phyloP scores from a whole-genome alignment of 2,797 vertebrate species.

The Pachyuromys duprasi region DNA sequence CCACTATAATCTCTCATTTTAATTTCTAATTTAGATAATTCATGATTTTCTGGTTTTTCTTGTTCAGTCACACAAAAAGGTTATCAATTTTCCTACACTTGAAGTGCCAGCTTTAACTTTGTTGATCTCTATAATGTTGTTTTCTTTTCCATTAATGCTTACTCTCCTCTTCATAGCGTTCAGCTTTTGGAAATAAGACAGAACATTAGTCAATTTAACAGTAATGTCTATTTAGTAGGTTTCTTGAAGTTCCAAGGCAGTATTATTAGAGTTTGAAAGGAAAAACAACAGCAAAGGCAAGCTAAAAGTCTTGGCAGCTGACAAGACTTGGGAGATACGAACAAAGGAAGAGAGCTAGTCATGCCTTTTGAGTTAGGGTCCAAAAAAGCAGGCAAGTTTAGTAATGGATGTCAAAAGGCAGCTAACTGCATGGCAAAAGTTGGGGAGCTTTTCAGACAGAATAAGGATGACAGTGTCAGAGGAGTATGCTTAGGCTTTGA shows the following conservation, averaged over 20 bases:
- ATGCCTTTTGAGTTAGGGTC: neutral
- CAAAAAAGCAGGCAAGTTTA: neutral
- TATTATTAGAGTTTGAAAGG: neutral
- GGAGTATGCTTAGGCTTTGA: neutral
- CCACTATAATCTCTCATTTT: neutral
- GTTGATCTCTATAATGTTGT: neutral
- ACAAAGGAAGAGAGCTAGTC: neutral
- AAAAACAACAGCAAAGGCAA: neutral
- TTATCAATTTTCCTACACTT: slow-evolving; percentile 39
- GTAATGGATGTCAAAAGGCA: neutral
- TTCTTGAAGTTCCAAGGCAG: neutral
- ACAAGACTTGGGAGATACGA: neutral
- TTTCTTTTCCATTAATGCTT: slow-evolving; percentile 32
- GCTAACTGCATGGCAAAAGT: neutral
- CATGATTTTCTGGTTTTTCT: slow-evolving; percentile 40
- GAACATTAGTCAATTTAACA: slow-evolving; percentile 14
- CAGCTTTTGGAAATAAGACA: slow-evolving; percentile 39
- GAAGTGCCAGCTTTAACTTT: slow-evolving; percentile 14
- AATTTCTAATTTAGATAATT: neutral
- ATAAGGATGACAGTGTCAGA: neutral
- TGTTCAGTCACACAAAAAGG: slow-evolving; percentile 24
- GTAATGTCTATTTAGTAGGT: neutral
- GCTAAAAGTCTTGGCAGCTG: neutral
- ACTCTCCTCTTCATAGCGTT: slow-evolving; percentile 36
- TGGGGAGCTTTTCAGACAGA: neutral